Conservation (phyloP, 2,888 invertebrate genomes). For the Papilio demoleus region DNA sequence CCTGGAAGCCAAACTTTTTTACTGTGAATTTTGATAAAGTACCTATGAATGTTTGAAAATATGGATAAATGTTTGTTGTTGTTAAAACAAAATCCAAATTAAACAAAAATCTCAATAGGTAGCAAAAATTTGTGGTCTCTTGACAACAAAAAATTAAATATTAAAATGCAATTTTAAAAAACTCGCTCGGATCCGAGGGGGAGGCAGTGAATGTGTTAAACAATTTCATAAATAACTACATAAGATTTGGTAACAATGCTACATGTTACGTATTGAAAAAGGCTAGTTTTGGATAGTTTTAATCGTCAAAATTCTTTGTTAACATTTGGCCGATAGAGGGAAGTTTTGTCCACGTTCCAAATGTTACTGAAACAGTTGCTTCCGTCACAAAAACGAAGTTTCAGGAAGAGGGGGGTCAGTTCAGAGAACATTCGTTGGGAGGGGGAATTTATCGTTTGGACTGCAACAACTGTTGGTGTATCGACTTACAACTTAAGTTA, state of each 20-base stretch:
- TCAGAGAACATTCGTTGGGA: not conserved
- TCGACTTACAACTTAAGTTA: not conserved
- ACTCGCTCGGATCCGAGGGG: too few species aligned
- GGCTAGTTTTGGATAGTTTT: conserved; percentile 7
- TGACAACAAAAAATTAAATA: too few species aligned
- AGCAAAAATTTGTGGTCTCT: too few species aligned
- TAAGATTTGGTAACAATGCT: not conserved
- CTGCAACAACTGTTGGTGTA: conserved; percentile 18
- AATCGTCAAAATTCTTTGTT: conserved; percentile 34
- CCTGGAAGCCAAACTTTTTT: too few species aligned
- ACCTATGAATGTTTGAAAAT: too few species aligned
- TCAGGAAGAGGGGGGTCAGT: not conserved
- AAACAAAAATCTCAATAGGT: too few species aligned
- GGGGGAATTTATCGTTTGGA: conserved; percentile 25
- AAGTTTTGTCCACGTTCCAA: conserved; percentile 28
- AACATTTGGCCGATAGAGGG: conserved; percentile 15
- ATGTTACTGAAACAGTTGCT: conserved; percentile 32
- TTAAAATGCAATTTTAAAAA: too few species aligned
- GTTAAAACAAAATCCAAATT: too few species aligned
- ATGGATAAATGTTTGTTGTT: too few species aligned
- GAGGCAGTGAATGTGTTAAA: too few species aligned
- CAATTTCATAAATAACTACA: not conserved
- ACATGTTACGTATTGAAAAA: not conserved
- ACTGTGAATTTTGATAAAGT: too few species aligned
- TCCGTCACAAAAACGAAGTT: conserved; percentile 36